Evolutionary conservation across 2,888 invertebrate genomes (phyloP), one percentile per base, ranked within the genome.

Genomic region (Epicampocera succincta): DNA sequence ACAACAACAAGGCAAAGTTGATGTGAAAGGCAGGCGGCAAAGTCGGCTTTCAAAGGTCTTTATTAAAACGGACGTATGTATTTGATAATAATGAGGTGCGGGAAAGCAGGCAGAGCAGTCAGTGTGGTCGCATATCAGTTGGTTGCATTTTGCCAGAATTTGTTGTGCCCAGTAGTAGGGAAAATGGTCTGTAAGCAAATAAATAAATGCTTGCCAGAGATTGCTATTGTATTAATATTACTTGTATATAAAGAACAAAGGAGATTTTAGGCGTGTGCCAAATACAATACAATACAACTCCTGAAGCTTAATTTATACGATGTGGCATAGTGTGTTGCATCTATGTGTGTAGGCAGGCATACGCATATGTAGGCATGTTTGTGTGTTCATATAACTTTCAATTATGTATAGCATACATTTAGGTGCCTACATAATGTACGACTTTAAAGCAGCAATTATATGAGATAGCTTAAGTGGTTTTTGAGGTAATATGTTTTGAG

Each of bases 41-140:
- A 75, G 74, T 71, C 71, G 71, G 71, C 60, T 74, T 78, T 69
- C 69, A 71, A 75, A 82, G 78, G 82, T 78, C 82, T 78, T 82
- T 82, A 78, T 74, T 82, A 75, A 78, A 33, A 82, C 78, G 78
- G 82, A 74, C 71, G 75, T 79, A 76, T 60, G 60, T 44, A 60
- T 76, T 61, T 61, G 60, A 38, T 73, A 58, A 58, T 54, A 58
- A 63, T 56, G 19, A 42, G 19, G 25, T 66, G 19, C 3, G 33
- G 6, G 1, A 11, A 4, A 8, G 85, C 75, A 46, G 72, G 73
- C 56, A 33, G 33, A 33, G 25, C 21, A 21, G 48, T 50, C 11
- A 15, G 2, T 63, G 8, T 33, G 8, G 6, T 11, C 15, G 44
- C 29, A 17, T 25, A 17, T 44, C 17, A 44, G 56, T 29, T 19